phyloP scores from a whole-genome alignment of 2,797 vertebrate genomes.

The Cuniculus paca region DNA sequence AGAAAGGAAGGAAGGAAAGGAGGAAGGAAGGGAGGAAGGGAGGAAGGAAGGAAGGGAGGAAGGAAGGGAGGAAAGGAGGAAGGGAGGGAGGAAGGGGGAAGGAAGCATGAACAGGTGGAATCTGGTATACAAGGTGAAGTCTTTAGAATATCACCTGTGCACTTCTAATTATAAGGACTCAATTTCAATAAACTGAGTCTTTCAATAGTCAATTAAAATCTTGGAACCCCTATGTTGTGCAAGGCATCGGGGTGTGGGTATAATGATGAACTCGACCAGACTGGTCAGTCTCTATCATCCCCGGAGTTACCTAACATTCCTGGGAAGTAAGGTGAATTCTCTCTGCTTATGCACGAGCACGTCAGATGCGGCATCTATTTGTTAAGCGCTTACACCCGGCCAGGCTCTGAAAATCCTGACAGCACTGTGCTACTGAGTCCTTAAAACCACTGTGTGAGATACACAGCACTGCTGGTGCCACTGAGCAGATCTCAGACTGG shows the following conservation, averaged over 20 bases:
- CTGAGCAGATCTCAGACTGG: background rate
- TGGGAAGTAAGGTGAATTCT: background rate
- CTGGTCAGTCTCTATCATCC: background rate
- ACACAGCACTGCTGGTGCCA: accelerated
- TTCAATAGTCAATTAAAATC: background rate
- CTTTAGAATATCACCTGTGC: background rate
- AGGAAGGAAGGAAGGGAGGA: too few relatives aligned
- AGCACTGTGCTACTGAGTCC: background rate
- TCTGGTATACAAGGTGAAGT: background rate
- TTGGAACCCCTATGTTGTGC: background rate
- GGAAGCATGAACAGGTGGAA: too few relatives aligned
- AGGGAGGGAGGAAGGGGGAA: too few relatives aligned
- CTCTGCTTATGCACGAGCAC: background rate
- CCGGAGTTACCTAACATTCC: background rate
- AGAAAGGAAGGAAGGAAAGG: too few relatives aligned
- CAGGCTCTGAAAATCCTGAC: background rate
- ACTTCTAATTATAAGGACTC: constrained; percentile 7
- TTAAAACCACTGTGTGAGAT: accelerated
- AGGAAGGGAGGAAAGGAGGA: accelerated
- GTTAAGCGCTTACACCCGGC: accelerated
- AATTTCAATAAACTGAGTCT: background rate
- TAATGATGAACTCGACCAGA: background rate
- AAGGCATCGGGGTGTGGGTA: background rate
- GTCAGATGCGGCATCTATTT: background rate
- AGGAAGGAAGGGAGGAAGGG: too few relatives aligned